A percentile compares a stretch with the other conserved stretches of the same genome.
These are phyloP conservation scores for Ypsolopha scabrella DNA, from an alignment of 2,888 invertebrate genomes.

Conservation along the genomic window DNA sequence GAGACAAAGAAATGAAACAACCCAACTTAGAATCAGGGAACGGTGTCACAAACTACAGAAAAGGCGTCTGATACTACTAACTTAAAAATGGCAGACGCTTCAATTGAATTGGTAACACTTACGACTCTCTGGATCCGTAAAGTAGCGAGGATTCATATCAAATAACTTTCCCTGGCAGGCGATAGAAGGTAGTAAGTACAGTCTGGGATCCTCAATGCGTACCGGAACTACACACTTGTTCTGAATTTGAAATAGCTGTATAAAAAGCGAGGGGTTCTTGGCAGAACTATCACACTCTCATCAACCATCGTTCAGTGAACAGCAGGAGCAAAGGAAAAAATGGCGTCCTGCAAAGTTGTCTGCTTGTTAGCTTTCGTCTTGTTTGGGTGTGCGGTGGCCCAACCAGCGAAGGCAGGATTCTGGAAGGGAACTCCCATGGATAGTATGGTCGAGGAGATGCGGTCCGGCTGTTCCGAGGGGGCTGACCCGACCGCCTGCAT, in stretches of 20 bases:
- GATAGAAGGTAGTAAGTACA: constrained; percentile 46
- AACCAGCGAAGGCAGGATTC: constrained; percentile 74
- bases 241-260: constrained; percentile 71
- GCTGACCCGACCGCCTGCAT: constrained; percentile 85
- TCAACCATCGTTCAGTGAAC: constrained; percentile 52
- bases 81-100: constrained; percentile 35
- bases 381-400: constrained; percentile 70
- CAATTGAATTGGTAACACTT: constrained; percentile 29
- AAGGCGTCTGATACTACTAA: constrained; percentile 36
- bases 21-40: constrained; percentile 50
- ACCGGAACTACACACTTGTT: constrained; percentile 59
- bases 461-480: constrained; percentile 78
- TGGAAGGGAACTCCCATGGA: constrained; percentile 81
- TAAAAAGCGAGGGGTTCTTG: constrained; percentile 62
- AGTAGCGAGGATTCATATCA: constrained; percentile 53
- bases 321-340: constrained; percentile 40
- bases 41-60: constrained; percentile 67
- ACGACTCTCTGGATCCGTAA: constrained; percentile 35
- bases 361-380: constrained; percentile 62
- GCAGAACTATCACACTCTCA: constrained; percentile 60
- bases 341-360: constrained; percentile 62
- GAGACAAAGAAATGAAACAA: constrained; percentile 45
- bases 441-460: constrained; percentile 81
- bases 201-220: constrained; percentile 44
- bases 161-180: constrained; percentile 66